Base-by-base conservation (phyloP, 2,113 vertebrate genomes). In the Rhodinocichla rosea region DNA sequence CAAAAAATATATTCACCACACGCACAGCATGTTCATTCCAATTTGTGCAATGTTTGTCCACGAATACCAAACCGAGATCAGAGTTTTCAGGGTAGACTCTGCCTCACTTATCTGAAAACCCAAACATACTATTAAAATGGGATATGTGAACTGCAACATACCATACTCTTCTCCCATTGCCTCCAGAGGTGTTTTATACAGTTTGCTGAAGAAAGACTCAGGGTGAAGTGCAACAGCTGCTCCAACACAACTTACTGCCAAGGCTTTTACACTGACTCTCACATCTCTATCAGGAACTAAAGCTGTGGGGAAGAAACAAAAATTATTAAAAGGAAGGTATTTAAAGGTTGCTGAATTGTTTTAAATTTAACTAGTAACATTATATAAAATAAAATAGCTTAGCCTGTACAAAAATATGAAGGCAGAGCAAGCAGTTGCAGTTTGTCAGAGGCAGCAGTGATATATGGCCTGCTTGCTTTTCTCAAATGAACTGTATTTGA, bases 251-350 rank as follows among this genome's bases (percentile, higher is more conserved):
- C 99, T 99, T 89, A 99, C 98, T 1, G 99, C 99, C 97, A 99
- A 95, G 2, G 99, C 99, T 97, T 99, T 99, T 60, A 99, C 99
- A 7, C 99, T 99, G 87, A 99, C 99, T 69, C 99, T 98, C 69
- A 99, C 99, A 42, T 99, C 99, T 95, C 98, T 98, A 92, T 99
- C 99, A 7, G 98, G 99, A 88, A 99, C 99, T 96, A 99, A 96
- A 63, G 98, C 99, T 99, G 93, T 0, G 2, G 9, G 65, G 80
- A 64, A 50, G 47, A 6, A 87, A 50, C 22, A 42, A 84, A 52
- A 71, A 30, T 7, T 13, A 22, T 35, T 37, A 75, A 35, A 55
- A 42, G 5, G 5, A 20, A 8, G 3, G 2, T 27, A 71, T 44
- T 90, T n/a, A 57, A 73, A 65, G 85, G 33, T 44, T 83, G 37